Evolutionary conservation across 2,888 invertebrate species (phyloP).

Genomic region (Callyntrura guangdongensis): DNA sequence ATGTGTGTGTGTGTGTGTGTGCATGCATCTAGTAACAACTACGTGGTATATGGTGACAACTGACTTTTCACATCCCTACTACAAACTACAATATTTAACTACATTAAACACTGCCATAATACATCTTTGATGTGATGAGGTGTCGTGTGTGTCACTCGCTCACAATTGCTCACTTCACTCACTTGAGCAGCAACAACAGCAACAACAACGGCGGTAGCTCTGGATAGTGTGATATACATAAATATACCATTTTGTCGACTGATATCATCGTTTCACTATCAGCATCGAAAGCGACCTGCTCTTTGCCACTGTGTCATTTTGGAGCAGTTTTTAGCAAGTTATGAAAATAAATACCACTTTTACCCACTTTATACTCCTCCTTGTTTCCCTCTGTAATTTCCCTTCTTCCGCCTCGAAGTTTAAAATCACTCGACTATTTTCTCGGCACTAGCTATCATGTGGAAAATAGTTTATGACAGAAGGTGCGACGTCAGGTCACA

Average conservation of each 20-base stretch:
- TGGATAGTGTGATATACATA: slow-evolving; percentile 8
- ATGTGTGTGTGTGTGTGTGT: not conserved
- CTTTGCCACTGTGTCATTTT: slow-evolving; percentile 51
- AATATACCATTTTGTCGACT: slow-evolving; percentile 64
- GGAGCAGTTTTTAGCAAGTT: not conserved
- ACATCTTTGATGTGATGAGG: slow-evolving; percentile 83
- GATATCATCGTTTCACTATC: slow-evolving; percentile 60
- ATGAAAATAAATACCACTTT: slow-evolving; percentile 21
- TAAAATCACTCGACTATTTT: slow-evolving; percentile 45
- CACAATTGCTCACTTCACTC: slow-evolving; percentile 71
- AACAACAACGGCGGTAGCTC: not conserved
- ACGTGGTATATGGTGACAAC: slow-evolving; percentile 1
- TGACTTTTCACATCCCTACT: not conserved
- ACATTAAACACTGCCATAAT: slow-evolving; percentile 82
- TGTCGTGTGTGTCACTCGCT: slow-evolving; percentile 78
- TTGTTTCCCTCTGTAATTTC: not conserved
- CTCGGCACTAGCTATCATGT: not conserved
- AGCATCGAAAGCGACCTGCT: slow-evolving; percentile 27
- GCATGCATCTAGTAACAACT: not conserved
- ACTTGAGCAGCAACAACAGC: slow-evolving; percentile 33
- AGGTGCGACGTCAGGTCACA: slow-evolving; percentile 62
- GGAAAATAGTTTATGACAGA: slow-evolving; percentile 66
- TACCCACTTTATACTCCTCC: slow-evolving; percentile 40
- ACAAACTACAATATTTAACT: slow-evolving; percentile 58
- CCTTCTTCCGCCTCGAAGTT: not conserved